Evolutionary conservation across 2,113 vertebrate species (phyloP), one percentile per base, ranked within the genome.

Genomic region (Chaenocephalus aceratus): DNA sequence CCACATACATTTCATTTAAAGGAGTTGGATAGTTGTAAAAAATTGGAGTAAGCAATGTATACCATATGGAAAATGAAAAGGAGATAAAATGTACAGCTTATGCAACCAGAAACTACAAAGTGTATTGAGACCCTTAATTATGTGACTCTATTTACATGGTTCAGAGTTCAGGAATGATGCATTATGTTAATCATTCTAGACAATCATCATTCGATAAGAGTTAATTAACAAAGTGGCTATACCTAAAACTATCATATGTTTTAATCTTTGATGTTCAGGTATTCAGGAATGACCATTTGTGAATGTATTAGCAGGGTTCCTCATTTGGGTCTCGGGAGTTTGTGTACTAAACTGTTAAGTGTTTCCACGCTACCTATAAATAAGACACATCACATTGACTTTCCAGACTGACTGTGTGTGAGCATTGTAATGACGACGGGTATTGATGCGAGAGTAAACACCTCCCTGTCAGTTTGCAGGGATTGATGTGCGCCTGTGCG

Each of bases 401-500:
- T 0, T 23, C 26, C 0, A 56, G 46, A 3, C 10, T 36, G 46
- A 49, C n/a, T 72, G n/a, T 44, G 5, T 16, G 10, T 61, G 49
- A 82, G 9, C 21, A 71, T 34, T 63, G 72, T 45, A 8, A 7
- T 48, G 52, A 48, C 2, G 3, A 48, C 2, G 3, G 60, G 72
- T 45, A 8, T 5, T 48, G 52, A 48, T 3, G 4, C 12, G 48
- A 49, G 34, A 1, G 4, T 59, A 52, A 72, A 73, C 34, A 23
- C 45, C 44, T 72, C 49, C 74, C 52, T 66, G 9, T 66, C 62
- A 99, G 98, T 98, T 96, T 93, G 97, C 98, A 85, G 97, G 98
- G 79, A 99, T 99, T 88, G 98, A 99, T 83, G 98, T 99, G 77
- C 97, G 97, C 83, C 95, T 99, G 2, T 99, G 97, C 74, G 98